Conservation (phyloP, 2,888 invertebrate genomes). For the Sclerodermus sp. region DNA sequence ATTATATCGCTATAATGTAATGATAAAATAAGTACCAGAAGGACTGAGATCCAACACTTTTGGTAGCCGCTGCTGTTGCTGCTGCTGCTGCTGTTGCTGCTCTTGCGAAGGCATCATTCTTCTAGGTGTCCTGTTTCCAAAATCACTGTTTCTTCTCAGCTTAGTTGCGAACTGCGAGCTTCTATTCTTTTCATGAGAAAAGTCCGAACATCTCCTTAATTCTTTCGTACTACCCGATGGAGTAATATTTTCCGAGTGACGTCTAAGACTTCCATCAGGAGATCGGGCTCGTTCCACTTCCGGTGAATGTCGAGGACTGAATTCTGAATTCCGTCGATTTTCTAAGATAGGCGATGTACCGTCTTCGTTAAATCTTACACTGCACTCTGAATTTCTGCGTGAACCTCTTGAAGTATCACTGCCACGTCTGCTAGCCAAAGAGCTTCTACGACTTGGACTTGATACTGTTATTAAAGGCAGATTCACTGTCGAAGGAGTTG, state of each 20-base stretch:
- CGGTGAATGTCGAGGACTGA: conserved; percentile 26
- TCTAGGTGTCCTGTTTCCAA: conserved; percentile 47
- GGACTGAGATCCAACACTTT: conserved; percentile 45
- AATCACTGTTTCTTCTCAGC: conserved; percentile 52
- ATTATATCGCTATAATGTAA: too few relatives aligned
- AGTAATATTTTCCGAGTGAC: conserved; percentile 46
- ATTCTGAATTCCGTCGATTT: conserved; percentile 19
- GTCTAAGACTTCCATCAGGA: conserved; percentile 14
- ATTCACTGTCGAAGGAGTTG: conserved; percentile 46
- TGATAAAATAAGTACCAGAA: too few relatives aligned
- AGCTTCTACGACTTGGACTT: conserved; percentile 50
- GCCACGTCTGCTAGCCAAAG: conserved; percentile 45
- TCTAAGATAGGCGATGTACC: conserved; percentile 14
- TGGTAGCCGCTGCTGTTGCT: conserved; percentile 37
- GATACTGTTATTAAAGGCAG: conserved; percentile 52
- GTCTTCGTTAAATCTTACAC: conserved; percentile 47
- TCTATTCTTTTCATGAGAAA: conserved; percentile 46
- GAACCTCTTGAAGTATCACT: conserved; percentile 35
- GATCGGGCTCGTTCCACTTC: conserved; percentile 26
- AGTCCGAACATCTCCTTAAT: conserved; percentile 48
- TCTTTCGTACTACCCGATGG: conserved; percentile 43
- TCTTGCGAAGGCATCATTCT: conserved; percentile 35
- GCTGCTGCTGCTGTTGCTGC: too few relatives aligned
- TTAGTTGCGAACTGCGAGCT: conserved; percentile 52
- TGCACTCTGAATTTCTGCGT: conserved; percentile 48